Evolutionary conservation across 1,140 invertebrate species (phyloP).

Genomic region (Drosophila tsacasi): DNA sequence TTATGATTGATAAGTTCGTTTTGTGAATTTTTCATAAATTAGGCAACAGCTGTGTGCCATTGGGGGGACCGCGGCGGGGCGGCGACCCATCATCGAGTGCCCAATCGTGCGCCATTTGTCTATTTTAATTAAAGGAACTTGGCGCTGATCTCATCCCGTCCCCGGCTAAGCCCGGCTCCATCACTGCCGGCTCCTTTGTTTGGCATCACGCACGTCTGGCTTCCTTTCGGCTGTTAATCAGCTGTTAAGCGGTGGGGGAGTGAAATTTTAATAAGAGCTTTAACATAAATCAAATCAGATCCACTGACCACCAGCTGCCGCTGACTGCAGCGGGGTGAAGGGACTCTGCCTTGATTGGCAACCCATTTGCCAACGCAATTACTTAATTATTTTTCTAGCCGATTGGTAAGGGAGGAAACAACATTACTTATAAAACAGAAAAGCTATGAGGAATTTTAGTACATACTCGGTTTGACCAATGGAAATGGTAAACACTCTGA

Average conservation of each 20-base stretch:
- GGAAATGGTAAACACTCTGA: neutral
- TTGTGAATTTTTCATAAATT: slow-evolving; percentile 84
- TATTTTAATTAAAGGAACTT: slow-evolving; percentile 79
- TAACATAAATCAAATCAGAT: slow-evolving; percentile 73
- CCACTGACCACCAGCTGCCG: slow-evolving; percentile 68
- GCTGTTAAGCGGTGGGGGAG: slow-evolving; percentile 31
- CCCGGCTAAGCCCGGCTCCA: slow-evolving; percentile 11
- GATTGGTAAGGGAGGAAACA: too few relatives aligned
- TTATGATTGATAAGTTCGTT: slow-evolving; percentile 83
- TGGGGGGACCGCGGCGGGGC: neutral
- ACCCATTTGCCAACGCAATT: slow-evolving; percentile 64
- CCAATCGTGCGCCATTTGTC: slow-evolving; percentile 82
- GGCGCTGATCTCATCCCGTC: slow-evolving; percentile 36
- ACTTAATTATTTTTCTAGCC: slow-evolving; percentile 60
- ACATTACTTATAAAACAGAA: neutral
- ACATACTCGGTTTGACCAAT: neutral
- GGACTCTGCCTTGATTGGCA: slow-evolving; percentile 49
- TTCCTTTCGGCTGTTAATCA: slow-evolving; percentile 65
- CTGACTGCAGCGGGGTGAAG: slow-evolving; percentile 24
- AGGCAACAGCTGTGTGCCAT: slow-evolving; percentile 63
- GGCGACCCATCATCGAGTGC: slow-evolving; percentile 62
- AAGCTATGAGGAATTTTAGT: neutral
- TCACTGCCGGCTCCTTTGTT: slow-evolving; percentile 42
- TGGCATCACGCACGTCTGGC: slow-evolving; percentile 64
- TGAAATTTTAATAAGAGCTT: slow-evolving; percentile 76